Evolutionary conservation across 2,888 invertebrate species (phyloP).

Genomic region (Acholoe squamosa): DNA sequence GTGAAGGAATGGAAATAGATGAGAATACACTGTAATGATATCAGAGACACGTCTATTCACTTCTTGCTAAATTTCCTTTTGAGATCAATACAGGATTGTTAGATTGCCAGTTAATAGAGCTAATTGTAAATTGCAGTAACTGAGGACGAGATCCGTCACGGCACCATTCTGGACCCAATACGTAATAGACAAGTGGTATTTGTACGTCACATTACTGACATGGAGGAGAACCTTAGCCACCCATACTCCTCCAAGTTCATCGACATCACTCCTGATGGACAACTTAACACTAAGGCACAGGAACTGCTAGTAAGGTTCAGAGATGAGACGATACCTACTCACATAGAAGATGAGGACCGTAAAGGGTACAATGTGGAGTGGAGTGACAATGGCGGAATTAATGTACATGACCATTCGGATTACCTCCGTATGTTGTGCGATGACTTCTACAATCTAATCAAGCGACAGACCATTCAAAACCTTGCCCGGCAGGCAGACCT

Average conservation of each 20-base stretch:
- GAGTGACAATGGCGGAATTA: slow-evolving; percentile 55
- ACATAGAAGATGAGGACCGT: not conserved
- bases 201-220: slow-evolving; percentile 41
- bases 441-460: slow-evolving; percentile 50
- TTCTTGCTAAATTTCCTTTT: too few species aligned
- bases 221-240: slow-evolving; percentile 45
- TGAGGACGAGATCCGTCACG: slow-evolving; percentile 65
- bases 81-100: too few species aligned
- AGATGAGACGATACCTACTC: slow-evolving; percentile 33
- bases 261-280: slow-evolving; percentile 38
- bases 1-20: too few species aligned
- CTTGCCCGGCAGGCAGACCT: slow-evolving; percentile 35
- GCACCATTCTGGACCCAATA: slow-evolving; percentile 43
- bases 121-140: slow-evolving; percentile 67
- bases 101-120: too few species aligned
- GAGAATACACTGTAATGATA: too few species aligned
- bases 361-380: slow-evolving; percentile 50
- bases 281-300: slow-evolving; percentile 57
- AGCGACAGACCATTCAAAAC: slow-evolving; percentile 26
- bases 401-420: slow-evolving; percentile 49
- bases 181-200: slow-evolving; percentile 51
- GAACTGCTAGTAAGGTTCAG: slow-evolving; percentile 26
- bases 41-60: too few species aligned
- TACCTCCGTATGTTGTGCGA: slow-evolving; percentile 60
- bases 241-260: slow-evolving; percentile 57